Base-by-base conservation (phyloP, 2,888 invertebrate species). In the Acronicta alni region DNA sequence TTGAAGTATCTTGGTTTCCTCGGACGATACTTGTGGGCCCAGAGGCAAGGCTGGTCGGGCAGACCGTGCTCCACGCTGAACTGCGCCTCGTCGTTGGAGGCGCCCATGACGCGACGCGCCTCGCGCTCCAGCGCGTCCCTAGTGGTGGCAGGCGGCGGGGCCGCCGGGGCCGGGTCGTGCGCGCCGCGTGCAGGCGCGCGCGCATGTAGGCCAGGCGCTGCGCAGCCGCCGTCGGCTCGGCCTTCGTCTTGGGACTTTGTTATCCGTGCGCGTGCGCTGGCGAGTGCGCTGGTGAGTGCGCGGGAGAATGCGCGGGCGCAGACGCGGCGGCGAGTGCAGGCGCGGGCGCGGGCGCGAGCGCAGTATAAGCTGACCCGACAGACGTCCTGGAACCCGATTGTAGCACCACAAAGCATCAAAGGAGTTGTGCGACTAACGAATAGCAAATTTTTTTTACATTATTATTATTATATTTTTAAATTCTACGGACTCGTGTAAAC, bases 21-120 rank as follows among this genome's bases (percentile, higher is more conserved):
- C 0, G 99, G 99, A 12, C 99, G 94, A 90, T 99, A 99, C 92
- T 99, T 99, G 91, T 99, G 99, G 0, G 99, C 98, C 98, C 99
- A 99, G 26, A 98, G 92, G 82, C 98, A 98, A 10, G 98, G 97
- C 91, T 98, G 97, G 64, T 96, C 96, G 77, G 98, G 98, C 69
- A 99, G 89, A 26, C 97, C 95, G 60, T 97, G 96, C 95, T 99
- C 98, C 44, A 98, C 99, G 59, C 98, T 97, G 93, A 99, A 99
- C 83, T 96, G 96, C 0, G 97, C 98, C 91, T 99, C 99, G 81
- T 98, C 99, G 41, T 95, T 95, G 39, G 96, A 96, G 97, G 98
- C 97, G 94, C 0, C 98, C 99, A 90, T 98, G 97, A 74, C 96
- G 93, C 77, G 97, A 96, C 93, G 95, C 46, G 97, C 88, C 79